These are phyloP conservation scores for Cremastinae sp. DNA, from an alignment of 2,888 invertebrate genomes.

Conservation along the genomic window DNA sequence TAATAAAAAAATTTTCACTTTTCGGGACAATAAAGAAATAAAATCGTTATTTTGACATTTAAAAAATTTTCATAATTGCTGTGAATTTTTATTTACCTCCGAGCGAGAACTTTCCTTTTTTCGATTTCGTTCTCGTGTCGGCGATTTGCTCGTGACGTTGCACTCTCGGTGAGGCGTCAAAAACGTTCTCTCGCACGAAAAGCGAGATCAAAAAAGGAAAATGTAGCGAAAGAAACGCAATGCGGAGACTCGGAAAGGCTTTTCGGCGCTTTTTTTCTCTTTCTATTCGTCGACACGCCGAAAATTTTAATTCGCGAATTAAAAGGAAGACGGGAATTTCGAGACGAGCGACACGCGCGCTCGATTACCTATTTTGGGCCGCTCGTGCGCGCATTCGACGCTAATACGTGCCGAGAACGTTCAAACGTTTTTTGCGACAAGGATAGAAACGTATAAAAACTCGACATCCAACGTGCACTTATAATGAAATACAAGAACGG, in stretches of 20 bases:
- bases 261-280: constrained; percentile 9
- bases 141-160: constrained; percentile 29
- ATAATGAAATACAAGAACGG: neutral
- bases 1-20: no score
- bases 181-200: constrained; percentile 29
- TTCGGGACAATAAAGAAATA: no score
- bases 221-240: neutral
- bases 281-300: constrained; percentile 21
- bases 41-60: no score
- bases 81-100: neutral
- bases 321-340: constrained; percentile 17
- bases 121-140: constrained; percentile 33
- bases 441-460: neutral
- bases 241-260: constrained; percentile 1
- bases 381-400: constrained; percentile 43
- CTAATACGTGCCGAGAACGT: constrained; percentile 51
- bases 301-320: constrained; percentile 20
- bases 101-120: constrained; percentile 56
- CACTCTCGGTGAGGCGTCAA: constrained; percentile 45
- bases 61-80: no score
- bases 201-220: constrained; percentile 1
- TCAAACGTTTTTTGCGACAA: constrained; percentile 24
- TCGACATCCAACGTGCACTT: constrained; percentile 10
- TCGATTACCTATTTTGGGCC: constrained; percentile 58
- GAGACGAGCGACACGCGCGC: constrained; percentile 43